phyloP scores from a whole-genome alignment of 1,140 invertebrate species.

The Manduca sexta region DNA sequence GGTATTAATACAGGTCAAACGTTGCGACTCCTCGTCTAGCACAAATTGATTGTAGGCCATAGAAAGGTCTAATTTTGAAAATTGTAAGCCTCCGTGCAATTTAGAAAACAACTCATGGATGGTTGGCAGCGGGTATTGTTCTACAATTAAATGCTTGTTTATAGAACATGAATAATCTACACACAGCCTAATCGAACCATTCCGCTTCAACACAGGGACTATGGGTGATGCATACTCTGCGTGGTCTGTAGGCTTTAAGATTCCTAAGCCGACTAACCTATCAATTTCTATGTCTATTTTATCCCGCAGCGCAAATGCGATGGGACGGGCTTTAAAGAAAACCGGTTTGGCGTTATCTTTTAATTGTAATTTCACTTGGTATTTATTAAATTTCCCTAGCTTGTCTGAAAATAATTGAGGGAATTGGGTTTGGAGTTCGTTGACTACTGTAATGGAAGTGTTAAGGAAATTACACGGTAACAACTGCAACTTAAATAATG shows the following conservation, averaged over 20 bases:
- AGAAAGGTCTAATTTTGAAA: constrained; percentile 35
- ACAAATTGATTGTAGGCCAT: constrained; percentile 40
- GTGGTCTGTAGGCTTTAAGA: constrained; percentile 41
- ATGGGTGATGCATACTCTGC: constrained; percentile 45
- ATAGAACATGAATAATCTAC: constrained; percentile 29
- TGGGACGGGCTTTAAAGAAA: constrained; percentile 22
- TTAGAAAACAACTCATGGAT: constrained; percentile 32
- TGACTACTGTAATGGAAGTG: background rate
- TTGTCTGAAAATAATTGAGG: constrained; percentile 18
- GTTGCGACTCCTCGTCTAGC: constrained; percentile 26
- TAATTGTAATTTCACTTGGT: constrained; percentile 19
- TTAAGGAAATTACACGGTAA: constrained; percentile 5
- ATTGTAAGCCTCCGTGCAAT: constrained; percentile 25
- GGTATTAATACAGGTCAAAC: constrained; percentile 38
- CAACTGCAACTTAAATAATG: constrained; percentile 18
- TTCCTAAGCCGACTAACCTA: constrained; percentile 17
- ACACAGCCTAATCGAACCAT: constrained; percentile 22
- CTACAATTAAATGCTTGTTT: constrained; percentile 25
- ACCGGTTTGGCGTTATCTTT: constrained; percentile 18
- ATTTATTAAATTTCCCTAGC: constrained; percentile 22
- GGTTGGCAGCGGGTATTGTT: constrained; percentile 25
- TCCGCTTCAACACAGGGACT: constrained; percentile 26
- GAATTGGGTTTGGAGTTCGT: constrained; percentile 8
- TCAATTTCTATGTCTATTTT: constrained; percentile 22
- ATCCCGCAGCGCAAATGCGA: constrained; percentile 19